Evolutionary conservation across 2,888 invertebrate species (phyloP).

Genomic region (Xylocampa areola): DNA sequence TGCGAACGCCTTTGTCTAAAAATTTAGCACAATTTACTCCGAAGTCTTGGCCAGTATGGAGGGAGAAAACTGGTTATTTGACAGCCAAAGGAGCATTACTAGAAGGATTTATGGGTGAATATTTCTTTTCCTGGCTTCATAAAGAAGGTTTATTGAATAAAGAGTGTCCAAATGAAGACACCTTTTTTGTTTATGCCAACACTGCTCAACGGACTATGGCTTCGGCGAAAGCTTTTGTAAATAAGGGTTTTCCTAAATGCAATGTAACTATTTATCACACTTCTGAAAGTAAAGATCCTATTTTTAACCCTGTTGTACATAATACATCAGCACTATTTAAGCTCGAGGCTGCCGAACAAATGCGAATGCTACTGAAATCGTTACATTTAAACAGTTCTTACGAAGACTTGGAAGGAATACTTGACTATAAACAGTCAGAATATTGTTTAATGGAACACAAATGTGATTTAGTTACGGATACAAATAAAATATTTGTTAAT

Average conservation of each 20-base stretch:
- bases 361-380: slow-evolving; percentile 67
- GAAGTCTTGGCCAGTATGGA: slow-evolving; percentile 76
- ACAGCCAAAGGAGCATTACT: slow-evolving; percentile 75
- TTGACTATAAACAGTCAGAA: slow-evolving; percentile 76
- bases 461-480: slow-evolving; percentile 73
- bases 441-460: slow-evolving; percentile 68
- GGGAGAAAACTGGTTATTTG: slow-evolving; percentile 72
- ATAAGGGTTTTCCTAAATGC: slow-evolving; percentile 76
- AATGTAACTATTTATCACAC: slow-evolving; percentile 74
- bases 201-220: slow-evolving; percentile 76
- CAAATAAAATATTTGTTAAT: slow-evolving; percentile 67
- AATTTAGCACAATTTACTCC: slow-evolving; percentile 70
- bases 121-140: slow-evolving; percentile 69
- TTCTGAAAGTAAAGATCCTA: slow-evolving; percentile 66
- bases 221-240: slow-evolving; percentile 77
- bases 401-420: slow-evolving; percentile 68
- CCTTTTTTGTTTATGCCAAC: slow-evolving; percentile 79
- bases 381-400: slow-evolving; percentile 72
- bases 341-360: slow-evolving; percentile 67
- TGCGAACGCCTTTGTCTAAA: slow-evolving; percentile 76
- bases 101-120: slow-evolving; percentile 79
- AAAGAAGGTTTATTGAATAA: slow-evolving; percentile 64
- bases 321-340: slow-evolving; percentile 71
- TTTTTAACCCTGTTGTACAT: slow-evolving; percentile 79
- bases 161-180: slow-evolving; percentile 70